Conservation (phyloP, 2,797 vertebrate genomes). For the Galaxias olidus region DNA sequence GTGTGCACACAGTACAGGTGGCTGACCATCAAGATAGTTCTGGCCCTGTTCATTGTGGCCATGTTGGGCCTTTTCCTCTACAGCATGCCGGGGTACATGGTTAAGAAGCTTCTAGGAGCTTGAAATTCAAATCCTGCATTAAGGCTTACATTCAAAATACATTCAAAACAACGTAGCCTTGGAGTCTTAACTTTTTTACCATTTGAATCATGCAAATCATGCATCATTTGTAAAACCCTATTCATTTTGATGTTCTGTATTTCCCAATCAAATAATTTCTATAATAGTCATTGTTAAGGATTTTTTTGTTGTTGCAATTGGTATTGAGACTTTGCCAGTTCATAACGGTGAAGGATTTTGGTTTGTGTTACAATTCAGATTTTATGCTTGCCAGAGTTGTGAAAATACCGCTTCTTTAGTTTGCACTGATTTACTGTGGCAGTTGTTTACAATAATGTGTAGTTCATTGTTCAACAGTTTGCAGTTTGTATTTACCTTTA, state of each 20-base stretch:
- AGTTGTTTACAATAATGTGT: constrained; percentile 9
- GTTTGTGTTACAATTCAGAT: background rate
- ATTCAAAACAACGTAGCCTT: background rate
- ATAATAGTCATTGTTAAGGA: constrained; percentile 35
- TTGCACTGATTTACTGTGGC: constrained; percentile 21
- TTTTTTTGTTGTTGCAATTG: constrained; percentile 2
- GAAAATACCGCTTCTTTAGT: constrained; percentile 12
- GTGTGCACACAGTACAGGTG: constrained; percentile 99
- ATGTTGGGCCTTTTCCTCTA: constrained; percentile 97
- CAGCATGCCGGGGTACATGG: constrained; percentile 97
- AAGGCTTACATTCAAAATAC: background rate
- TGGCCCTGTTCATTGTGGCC: constrained; percentile 87
- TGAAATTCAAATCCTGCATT: constrained; percentile 65
- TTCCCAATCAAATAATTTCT: constrained; percentile 71
- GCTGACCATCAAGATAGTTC: constrained; percentile 96
- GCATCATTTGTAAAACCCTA: background rate
- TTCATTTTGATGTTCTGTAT: background rate
- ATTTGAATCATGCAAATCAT: background rate
- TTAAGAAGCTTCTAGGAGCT: constrained; percentile 96
- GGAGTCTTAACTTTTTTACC: background rate
- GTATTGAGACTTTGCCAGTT: background rate
- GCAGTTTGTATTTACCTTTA: constrained; percentile 37
- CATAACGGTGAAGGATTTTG: constrained; percentile 6
- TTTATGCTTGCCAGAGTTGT: constrained; percentile 5
- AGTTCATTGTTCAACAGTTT: constrained; percentile 28